phyloP scores from a whole-genome alignment of 2,113 vertebrate genomes.

The Rattus norvegicus region GRCr8 NC_086019.1:223003501-223004000 shows the following conservation, averaged over 20 bases:
- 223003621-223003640: not conserved
- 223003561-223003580: not conserved
- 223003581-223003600: constrained; percentile 53
- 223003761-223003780: not conserved
- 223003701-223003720: not conserved
- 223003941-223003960: not conserved
- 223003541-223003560: not conserved
- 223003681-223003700: not conserved
- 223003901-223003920: not conserved
- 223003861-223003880: not conserved
- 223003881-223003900: not conserved
- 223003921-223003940: too few species aligned
- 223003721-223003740: not conserved
- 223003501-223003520: constrained; percentile 69
- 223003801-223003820: not conserved
- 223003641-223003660: not conserved
- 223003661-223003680: not conserved
- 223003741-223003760: not conserved
- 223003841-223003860: not conserved
- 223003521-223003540: not conserved
- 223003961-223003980: not conserved
- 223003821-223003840: not conserved
- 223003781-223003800: not conserved
- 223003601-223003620: not conserved
- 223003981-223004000: not conserved